phyloP scores from a whole-genome alignment of 2,888 invertebrate species.

The Drosophila atroscutellata region DNA sequence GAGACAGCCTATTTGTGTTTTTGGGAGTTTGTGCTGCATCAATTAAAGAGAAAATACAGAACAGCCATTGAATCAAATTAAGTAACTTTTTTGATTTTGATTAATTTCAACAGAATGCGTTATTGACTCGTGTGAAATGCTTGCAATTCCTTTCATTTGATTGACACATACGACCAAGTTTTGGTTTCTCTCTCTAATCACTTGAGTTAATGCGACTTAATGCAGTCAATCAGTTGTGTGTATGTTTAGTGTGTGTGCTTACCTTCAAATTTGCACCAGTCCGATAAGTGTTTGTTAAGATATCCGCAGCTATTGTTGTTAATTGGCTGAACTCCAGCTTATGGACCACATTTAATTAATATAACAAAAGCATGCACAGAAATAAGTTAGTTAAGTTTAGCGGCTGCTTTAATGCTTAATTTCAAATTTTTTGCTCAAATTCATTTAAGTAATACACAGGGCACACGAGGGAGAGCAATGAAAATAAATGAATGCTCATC shows the following conservation, averaged over 20 bases:
- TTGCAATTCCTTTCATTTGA: slow-evolving; percentile 27
- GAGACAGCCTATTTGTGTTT: slow-evolving; percentile 5
- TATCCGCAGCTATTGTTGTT: slow-evolving; percentile 12
- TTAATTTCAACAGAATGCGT: background rate
- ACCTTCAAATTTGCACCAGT: slow-evolving; percentile 10
- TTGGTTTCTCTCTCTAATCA: slow-evolving; percentile 28
- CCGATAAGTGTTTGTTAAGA: slow-evolving; percentile 22
- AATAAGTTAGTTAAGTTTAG: slow-evolving; percentile 31
- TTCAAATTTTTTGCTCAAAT: slow-evolving; percentile 44
- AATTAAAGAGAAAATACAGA: slow-evolving; percentile 2
- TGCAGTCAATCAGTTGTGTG: background rate
- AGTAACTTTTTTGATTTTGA: background rate
- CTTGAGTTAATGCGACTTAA: slow-evolving; percentile 8
- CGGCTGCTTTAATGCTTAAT: slow-evolving; percentile 28
- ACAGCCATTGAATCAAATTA: slow-evolving; percentile 13
- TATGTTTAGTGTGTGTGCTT: background rate
- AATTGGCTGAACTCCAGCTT: slow-evolving; percentile 13
- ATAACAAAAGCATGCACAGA: background rate
- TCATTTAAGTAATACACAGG: slow-evolving; percentile 49
- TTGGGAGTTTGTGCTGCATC: slow-evolving; percentile 17
- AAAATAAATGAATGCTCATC: slow-evolving; percentile 78
- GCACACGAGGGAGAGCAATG: slow-evolving; percentile 53
- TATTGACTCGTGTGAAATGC: slow-evolving; percentile 6
- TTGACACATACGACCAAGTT: slow-evolving; percentile 13
- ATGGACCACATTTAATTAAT: slow-evolving; percentile 28